These are phyloP conservation scores for Eubasilissa splendida DNA, from an alignment of 2,888 invertebrate species.

Conservation along the genomic window DNA sequence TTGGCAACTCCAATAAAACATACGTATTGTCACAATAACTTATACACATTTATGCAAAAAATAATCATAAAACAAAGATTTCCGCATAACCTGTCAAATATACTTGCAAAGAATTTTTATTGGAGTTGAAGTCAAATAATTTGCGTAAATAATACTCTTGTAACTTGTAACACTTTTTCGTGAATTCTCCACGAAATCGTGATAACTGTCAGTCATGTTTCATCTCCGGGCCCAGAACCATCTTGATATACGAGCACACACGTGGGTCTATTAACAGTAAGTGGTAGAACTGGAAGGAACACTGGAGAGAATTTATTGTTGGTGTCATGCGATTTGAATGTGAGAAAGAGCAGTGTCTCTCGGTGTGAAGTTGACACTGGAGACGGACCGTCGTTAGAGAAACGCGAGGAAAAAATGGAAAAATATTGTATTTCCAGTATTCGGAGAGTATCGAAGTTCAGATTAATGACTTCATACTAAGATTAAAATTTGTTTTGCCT, in stretches of 20 bases:
- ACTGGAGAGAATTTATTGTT: conserved; percentile 48
- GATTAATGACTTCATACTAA: not conserved
- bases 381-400: conserved; percentile 6
- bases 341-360: conserved; percentile 49
- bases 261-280: conserved; percentile 48
- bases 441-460: not conserved
- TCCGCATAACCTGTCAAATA: too few relatives aligned
- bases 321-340: conserved; percentile 45
- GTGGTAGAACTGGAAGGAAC: conserved; percentile 35
- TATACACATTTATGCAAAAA: too few relatives aligned
- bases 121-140: too few relatives aligned
- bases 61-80: not conserved
- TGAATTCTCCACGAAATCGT: conserved; percentile 26
- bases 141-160: too few relatives aligned
- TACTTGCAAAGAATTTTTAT: too few relatives aligned
- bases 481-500: too few relatives aligned
- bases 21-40: too few relatives aligned
- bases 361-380: conserved; percentile 19
- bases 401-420: not conserved
- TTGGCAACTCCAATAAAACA: too few relatives aligned
- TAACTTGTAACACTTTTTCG: conserved; percentile 14
- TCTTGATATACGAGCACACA: conserved; percentile 48
- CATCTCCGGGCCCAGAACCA: conserved; percentile 10
- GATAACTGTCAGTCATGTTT: conserved; percentile 38
- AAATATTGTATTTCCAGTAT: conserved; percentile 23